Evolutionary conservation across 2,888 invertebrate species (phyloP).

Genomic region (Oscheius sp.): DNA sequence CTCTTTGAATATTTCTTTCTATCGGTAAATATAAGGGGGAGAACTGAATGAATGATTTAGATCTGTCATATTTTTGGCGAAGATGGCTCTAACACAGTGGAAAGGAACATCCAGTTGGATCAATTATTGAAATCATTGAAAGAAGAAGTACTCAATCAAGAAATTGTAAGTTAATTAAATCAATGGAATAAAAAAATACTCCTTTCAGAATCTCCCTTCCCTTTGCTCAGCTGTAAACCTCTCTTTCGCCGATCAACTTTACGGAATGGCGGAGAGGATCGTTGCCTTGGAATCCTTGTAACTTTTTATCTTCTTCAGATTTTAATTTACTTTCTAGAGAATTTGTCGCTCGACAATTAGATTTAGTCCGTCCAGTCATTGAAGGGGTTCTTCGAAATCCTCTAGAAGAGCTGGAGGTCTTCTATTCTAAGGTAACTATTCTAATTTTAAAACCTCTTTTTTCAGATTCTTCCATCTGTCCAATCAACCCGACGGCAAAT

Average conservation of each 20-base stretch:
- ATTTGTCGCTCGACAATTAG: slow-evolving; percentile 87
- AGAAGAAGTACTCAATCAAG: background rate
- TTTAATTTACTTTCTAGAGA: slow-evolving; percentile 76
- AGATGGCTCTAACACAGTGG: slow-evolving; percentile 38
- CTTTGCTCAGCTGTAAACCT: slow-evolving; percentile 51
- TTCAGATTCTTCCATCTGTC: slow-evolving; percentile 37
- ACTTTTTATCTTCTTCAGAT: too few relatives aligned
- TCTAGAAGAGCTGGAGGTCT: slow-evolving; percentile 35
- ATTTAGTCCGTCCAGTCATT: slow-evolving; percentile 84
- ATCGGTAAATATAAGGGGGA: slow-evolving; percentile 40
- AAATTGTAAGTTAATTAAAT: background rate
- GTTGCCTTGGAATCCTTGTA: slow-evolving; percentile 89
- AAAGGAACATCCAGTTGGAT: slow-evolving; percentile 21
- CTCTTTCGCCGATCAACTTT: slow-evolving; percentile 77
- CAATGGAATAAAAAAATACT: background rate
- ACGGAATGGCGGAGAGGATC: slow-evolving; percentile 85
- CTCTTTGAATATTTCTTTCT: slow-evolving; percentile 63
- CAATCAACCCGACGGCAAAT: slow-evolving; percentile 38
- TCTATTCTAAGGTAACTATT: slow-evolving; percentile 57
- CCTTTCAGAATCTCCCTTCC: slow-evolving; percentile 25
- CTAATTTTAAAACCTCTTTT: background rate
- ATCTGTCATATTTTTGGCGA: slow-evolving; percentile 40
- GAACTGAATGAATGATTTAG: slow-evolving; percentile 20
- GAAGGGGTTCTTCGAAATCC: slow-evolving; percentile 79
- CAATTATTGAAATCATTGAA: background rate